Evolutionary conservation across 2,797 vertebrate genomes (phyloP).

Genomic region (Anniella stebbinsi): DNA sequence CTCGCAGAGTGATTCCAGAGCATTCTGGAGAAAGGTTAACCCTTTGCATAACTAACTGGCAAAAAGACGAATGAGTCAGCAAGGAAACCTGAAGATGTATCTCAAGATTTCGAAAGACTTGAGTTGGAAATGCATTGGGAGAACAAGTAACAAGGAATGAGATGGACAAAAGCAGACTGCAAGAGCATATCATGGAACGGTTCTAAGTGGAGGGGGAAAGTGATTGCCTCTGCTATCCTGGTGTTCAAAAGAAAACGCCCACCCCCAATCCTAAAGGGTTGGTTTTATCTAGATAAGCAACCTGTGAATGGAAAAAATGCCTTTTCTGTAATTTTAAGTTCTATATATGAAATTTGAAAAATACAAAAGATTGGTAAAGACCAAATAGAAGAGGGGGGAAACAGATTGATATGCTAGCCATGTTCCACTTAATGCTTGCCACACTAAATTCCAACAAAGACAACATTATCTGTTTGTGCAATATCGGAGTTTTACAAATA

Average conservation of each 20-base stretch:
- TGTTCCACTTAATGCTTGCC: not conserved
- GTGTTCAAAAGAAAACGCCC: no score
- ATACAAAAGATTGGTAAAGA: not conserved
- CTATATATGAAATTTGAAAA: not conserved
- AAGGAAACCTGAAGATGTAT: conserved; percentile 1
- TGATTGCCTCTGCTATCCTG: not conserved
- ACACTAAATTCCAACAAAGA: not conserved
- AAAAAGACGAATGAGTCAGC: conserved; percentile 16
- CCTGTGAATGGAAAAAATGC: not conserved
- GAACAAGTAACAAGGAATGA: not conserved
- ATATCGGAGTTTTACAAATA: not conserved
- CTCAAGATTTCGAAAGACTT: not conserved
- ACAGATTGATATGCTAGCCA: not conserved
- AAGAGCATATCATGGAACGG: not conserved
- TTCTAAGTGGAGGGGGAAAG: not conserved
- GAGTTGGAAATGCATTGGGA: not conserved
- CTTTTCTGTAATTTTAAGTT: conserved; percentile 10
- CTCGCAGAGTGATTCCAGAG: conserved; percentile 48
- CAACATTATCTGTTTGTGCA: not conserved
- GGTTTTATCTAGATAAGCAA: not conserved
- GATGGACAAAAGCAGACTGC: not conserved
- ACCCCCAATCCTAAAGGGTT: not conserved
- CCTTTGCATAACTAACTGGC: conserved; percentile 19
- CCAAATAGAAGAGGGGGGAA: not conserved
- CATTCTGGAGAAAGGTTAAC: conserved; percentile 57